Conservation (phyloP, 1,140 invertebrate species). For the Laupala kohalensis region DNA sequence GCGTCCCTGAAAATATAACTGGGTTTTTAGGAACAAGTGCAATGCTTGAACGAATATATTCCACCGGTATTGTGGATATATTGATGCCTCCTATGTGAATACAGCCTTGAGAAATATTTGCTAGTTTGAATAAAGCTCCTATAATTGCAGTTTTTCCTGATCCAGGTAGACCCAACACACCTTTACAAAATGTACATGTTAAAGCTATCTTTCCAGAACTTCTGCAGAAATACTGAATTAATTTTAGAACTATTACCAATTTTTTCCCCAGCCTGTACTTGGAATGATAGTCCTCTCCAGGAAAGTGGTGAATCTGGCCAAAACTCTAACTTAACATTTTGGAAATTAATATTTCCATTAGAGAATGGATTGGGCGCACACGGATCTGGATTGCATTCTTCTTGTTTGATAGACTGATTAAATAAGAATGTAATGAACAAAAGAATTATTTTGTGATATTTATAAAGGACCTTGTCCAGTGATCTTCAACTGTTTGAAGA, state of each 20-base stretch:
- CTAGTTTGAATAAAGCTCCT: neutral
- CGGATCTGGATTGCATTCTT: neutral
- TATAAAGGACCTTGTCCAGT: no score
- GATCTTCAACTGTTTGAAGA: no score
- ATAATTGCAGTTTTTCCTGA: neutral
- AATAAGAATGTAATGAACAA: no score
- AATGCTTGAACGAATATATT: neutral
- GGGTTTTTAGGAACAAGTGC: neutral
- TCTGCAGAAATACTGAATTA: no score
- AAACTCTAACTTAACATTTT: neutral
- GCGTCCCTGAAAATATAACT: neutral
- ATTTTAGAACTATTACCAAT: neutral
- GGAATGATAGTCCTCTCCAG: neutral
- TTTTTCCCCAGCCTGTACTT: neutral
- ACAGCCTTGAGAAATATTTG: neutral
- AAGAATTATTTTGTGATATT: no score
- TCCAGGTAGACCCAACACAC: neutral
- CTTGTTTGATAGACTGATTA: neutral
- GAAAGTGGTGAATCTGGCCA: neutral
- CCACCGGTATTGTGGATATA: neutral
- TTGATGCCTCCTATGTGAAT: neutral
- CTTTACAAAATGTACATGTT: no score
- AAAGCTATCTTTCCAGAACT: no score
- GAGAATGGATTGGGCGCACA: neutral
- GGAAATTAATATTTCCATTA: neutral